A percentile compares a stretch with the other conserved stretches of the same genome.
These are phyloP conservation scores for Camponotus floridanus DNA, from an alignment of 1,140 invertebrate species.

Conservation along the genomic window DNA sequence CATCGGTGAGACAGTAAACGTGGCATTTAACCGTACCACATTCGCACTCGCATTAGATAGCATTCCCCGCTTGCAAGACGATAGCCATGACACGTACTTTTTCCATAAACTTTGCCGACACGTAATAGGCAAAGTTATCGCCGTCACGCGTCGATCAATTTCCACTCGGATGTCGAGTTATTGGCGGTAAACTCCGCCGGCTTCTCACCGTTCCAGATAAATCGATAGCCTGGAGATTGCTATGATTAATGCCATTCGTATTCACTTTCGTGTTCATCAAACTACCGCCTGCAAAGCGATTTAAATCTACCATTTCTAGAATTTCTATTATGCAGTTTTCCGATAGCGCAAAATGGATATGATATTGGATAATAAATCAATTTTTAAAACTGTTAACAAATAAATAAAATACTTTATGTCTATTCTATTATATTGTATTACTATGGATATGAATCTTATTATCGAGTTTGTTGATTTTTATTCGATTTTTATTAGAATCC, in stretches of 20 bases:
- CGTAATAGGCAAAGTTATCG: conserved; percentile 67
- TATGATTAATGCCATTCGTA: conserved; percentile 58
- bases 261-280: conserved; percentile 52
- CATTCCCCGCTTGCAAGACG: conserved; percentile 31
- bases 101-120: conserved; percentile 55
- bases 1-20: conserved; percentile 30
- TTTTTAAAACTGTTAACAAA: neutral
- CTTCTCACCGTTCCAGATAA: conserved; percentile 62
- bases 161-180: conserved; percentile 65
- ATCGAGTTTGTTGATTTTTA: conserved; percentile 7
- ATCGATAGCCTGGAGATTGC: conserved; percentile 55
- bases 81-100: conserved; percentile 61
- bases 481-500: neutral
- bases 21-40: conserved; percentile 31
- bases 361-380: neutral
- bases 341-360: neutral
- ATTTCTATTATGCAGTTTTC: conserved; percentile 25
- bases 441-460: neutral
- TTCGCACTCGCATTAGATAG: conserved; percentile 13
- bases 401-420: neutral
- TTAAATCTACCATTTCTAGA: conserved; percentile 22
- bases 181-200: conserved; percentile 55
- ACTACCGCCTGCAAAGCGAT: conserved; percentile 16
- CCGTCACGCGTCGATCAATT: conserved; percentile 71
- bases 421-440: neutral